Percentiles rank a stretch among this genome's conserved stretches.
These are phyloP conservation scores for Andrena praecox DNA, from an alignment of 2,888 invertebrate species.

Conservation along the genomic window DNA sequence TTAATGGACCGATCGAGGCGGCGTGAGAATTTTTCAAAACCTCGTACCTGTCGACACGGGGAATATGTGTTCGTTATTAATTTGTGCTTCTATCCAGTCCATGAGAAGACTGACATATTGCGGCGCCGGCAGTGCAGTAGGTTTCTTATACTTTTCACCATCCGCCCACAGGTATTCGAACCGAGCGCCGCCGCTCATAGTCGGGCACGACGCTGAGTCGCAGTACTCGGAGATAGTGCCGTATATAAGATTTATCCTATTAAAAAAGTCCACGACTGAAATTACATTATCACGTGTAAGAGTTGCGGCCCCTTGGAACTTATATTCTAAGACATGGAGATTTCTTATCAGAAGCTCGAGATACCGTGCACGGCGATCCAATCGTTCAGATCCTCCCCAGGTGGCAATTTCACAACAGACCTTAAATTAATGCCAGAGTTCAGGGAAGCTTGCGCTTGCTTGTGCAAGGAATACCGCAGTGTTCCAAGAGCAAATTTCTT, in stretches of 20 bases:
- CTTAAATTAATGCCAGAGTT: conserved; percentile 95
- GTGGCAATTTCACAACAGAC: conserved; percentile 92
- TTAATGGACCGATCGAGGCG: conserved; percentile 11
- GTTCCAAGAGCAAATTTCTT: conserved; percentile 95
- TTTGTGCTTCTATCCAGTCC: conserved; percentile 97
- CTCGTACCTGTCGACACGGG: conserved; percentile 90
- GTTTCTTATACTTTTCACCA: conserved; percentile 91
- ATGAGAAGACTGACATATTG: conserved; percentile 93
- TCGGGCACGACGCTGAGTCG: conserved; percentile 93
- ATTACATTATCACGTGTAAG: conserved; percentile 20
- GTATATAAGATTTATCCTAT: conserved; percentile 96
- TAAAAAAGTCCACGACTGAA: conserved; percentile 96
- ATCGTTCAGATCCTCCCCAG: conserved; percentile 94
- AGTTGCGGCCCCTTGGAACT: not conserved
- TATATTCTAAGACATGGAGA: not conserved
- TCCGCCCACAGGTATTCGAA: conserved; percentile 97
- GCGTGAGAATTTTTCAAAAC: not conserved
- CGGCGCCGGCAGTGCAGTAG: conserved; percentile 93
- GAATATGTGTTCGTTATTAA: conserved; percentile 94
- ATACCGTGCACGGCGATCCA: conserved; percentile 97
- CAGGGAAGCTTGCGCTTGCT: conserved; percentile 95
- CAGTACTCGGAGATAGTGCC: conserved; percentile 95
- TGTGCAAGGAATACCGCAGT: conserved; percentile 93
- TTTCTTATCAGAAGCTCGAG: conserved; percentile 4
- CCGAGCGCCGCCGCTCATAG: conserved; percentile 95